A percentile compares a stretch with the other conserved stretches of the same genome.
These are phyloP conservation scores for Oncopodura yosiiana DNA, from an alignment of 1,140 invertebrate genomes.

Conservation along the genomic window DNA sequence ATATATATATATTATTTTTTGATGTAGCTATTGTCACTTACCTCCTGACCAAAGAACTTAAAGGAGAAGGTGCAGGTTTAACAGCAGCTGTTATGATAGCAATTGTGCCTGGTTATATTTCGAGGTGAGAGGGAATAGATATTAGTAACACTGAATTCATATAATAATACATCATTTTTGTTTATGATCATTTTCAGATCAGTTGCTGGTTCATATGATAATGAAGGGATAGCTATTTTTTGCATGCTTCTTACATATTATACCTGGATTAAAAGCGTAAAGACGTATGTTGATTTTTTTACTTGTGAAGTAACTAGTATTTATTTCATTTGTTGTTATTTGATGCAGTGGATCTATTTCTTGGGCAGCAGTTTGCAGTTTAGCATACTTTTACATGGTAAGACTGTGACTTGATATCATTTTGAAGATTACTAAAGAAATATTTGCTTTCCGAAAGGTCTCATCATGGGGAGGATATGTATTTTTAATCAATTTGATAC, in stretches of 20 bases:
- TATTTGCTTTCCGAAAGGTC: constrained; percentile 48
- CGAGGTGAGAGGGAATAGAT: constrained; percentile 81
- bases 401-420: constrained; percentile 32
- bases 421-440: background rate
- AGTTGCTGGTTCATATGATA: constrained; percentile 91
- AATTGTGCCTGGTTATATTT: constrained; percentile 96
- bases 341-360: constrained; percentile 83
- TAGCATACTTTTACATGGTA: constrained; percentile 98
- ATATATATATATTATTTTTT: no score
- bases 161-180: background rate
- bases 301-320: no score
- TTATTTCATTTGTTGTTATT: no score
- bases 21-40: constrained; percentile 94
- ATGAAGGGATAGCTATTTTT: constrained; percentile 96
- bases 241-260: constrained; percentile 97
- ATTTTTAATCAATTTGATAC: constrained; percentile 95
- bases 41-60: constrained; percentile 87
- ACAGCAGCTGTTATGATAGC: constrained; percentile 83
- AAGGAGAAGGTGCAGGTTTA: constrained; percentile 82
- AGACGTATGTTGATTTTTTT: no score
- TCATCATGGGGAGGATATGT: constrained; percentile 98
- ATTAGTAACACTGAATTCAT: background rate
- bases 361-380: constrained; percentile 77
- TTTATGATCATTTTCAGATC: background rate
- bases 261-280: constrained; percentile 95